Evolutionary conservation across 2,888 invertebrate species (phyloP).

Genomic region (Macaria liturata): DNA sequence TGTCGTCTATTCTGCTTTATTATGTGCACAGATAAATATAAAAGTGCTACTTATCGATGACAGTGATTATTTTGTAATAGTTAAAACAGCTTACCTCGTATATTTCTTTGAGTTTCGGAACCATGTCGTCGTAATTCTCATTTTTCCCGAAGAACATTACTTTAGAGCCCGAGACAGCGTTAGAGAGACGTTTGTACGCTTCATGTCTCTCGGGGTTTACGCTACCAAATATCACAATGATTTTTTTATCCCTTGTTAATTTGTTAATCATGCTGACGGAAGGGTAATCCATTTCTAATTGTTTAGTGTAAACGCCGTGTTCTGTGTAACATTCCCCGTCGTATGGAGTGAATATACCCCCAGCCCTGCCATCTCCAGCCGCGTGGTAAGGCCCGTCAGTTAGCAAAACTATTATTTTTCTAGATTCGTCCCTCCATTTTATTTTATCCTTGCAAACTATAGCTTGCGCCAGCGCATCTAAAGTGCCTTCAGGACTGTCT

Average conservation of each 20-base stretch:
- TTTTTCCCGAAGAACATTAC: conserved; percentile 20
- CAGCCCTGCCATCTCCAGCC: conserved; percentile 90
- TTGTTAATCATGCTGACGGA: conserved; percentile 87
- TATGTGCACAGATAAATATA: too few relatives aligned
- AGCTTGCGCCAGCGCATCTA: conserved; percentile 93
- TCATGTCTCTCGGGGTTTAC: background rate
- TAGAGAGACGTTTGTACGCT: conserved; percentile 43
- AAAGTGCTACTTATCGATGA: too few relatives aligned
- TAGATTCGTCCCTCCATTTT: conserved; percentile 90
- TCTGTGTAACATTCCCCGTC: conserved; percentile 87
- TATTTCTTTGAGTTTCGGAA: conserved; percentile 42
- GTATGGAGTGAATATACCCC: conserved; percentile 87
- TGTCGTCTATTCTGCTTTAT: too few relatives aligned
- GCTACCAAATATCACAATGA: conserved; percentile 48
- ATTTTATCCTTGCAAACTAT: conserved; percentile 86
- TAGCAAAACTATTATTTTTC: conserved; percentile 90
- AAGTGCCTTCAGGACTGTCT: conserved; percentile 91
- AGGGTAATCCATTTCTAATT: conserved; percentile 88
- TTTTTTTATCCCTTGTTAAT: conserved; percentile 50
- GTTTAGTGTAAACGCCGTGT: conserved; percentile 79
- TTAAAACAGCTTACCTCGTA: conserved; percentile 50
- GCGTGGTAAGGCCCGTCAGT: conserved; percentile 90
- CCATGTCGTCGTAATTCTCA: conserved; percentile 29
- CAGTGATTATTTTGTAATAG: too few relatives aligned
- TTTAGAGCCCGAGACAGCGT: conserved; percentile 48